Evolutionary conservation across 2,113 vertebrate species (phyloP), one percentile per base, ranked within the genome.

Genomic region (Bubo blakistoni): DNA sequence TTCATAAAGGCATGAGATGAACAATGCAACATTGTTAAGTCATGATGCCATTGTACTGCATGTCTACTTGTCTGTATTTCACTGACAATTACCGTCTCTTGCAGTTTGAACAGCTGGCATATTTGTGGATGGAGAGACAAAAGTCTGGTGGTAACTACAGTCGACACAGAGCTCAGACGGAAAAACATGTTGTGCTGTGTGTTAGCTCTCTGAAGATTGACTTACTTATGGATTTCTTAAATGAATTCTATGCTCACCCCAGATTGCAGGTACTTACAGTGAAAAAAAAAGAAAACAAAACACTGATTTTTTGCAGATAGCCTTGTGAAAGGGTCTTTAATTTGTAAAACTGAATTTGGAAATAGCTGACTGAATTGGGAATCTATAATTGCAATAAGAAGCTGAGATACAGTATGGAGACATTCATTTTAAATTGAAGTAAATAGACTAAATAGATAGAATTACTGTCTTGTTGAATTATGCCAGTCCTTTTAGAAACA

Each of bases 51-150:
- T 61, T 87, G 38, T 51, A 58, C 42, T 25, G 10, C 59, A 42
- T 51, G 73, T n/a, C 83, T 92, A 2, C 38, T 86, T 73, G 30
- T 78, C 80, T 93, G 3, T 52, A 21, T 93, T 89, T 92, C 63
- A 81, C 93, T 98, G 74, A 86, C 55, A 40, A 30, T 26, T 95
- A 77, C 42, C 86, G 94, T 95, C 74, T 79, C 55, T 98, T 92
- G 71, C 97, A 99, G 99, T 99, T 99, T 97, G 99, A 99, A 95
- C 99, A 99, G 97, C 94, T 99, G 96, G 99, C 99, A 42, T 99
- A 99, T 97, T 97, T 99, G 92, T 99, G 99, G 99, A 99, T 99
- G 99, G 99, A 99, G 97, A 98, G 99, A 66, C 99, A 99, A 92
- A 99, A 99, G 95, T 99, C 99, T 1, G 99, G 99, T 62, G 99